Conservation (phyloP, 2,888 invertebrate species). For the Acleris laterana region DNA sequence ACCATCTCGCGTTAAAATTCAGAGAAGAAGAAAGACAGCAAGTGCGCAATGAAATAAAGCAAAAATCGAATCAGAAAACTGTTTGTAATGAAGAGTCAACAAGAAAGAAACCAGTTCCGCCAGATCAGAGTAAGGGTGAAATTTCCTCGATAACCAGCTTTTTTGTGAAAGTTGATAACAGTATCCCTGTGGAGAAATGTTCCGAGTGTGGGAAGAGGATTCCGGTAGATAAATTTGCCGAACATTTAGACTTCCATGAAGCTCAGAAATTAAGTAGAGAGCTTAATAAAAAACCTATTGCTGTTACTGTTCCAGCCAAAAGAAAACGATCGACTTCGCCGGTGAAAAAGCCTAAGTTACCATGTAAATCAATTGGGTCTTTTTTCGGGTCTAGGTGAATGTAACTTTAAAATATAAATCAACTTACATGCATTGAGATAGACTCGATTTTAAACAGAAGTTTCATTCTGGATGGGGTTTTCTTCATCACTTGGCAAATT, state of each 20-base stretch:
- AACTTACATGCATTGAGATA: too few relatives aligned
- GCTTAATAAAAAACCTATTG: conserved; percentile 77
- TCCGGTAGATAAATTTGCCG: conserved; percentile 84
- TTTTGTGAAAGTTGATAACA: conserved; percentile 72
- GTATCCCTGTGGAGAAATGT: conserved; percentile 82
- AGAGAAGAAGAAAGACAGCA: conserved; percentile 82
- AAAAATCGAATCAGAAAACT: conserved; percentile 43
- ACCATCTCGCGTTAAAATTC: conserved; percentile 88
- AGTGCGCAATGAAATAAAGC: conserved; percentile 56
- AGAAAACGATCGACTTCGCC: conserved; percentile 72
- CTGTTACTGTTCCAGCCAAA: conserved; percentile 52
- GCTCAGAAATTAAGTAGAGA: conserved; percentile 90
- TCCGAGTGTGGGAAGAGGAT: conserved; percentile 88
- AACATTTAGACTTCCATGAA: conserved; percentile 94
- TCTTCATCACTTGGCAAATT: too few relatives aligned
- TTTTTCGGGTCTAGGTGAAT: conserved; percentile 61
- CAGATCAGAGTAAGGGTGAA: conserved; percentile 52
- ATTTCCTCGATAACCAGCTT: conserved; percentile 67
- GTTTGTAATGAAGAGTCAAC: conserved; percentile 43
- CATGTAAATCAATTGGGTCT: conserved; percentile 70
- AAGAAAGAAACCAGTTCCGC: conserved; percentile 40
- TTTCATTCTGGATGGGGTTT: too few relatives aligned
- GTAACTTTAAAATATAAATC: neutral
- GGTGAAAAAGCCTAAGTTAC: conserved; percentile 65
- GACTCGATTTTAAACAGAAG: too few relatives aligned